Evolutionary conservation across 2,113 vertebrate genomes (phyloP), one percentile per base, ranked within the genome.

Genomic region (Siniperca chuatsi): DNA sequence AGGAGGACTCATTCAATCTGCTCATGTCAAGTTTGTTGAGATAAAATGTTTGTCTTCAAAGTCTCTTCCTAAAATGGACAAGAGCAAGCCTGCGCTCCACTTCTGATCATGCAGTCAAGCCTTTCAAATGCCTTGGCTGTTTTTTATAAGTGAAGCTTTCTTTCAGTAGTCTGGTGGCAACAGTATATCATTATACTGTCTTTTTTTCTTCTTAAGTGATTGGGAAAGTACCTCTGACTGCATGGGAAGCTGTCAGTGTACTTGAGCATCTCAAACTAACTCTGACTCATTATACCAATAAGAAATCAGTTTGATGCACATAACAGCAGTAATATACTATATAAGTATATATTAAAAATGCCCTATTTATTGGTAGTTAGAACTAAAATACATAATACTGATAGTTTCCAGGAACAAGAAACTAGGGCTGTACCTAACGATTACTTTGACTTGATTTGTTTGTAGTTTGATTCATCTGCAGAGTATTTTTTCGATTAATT

Each of bases 41-140:
- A 87, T 85, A 40, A 79, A 75, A 75, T 68, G 23, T 75, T 71
- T 74, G 0, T n/a, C 18, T 81, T 74, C 25, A 52, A 60, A 75
- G 55, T 62, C 65, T 40, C 12, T 88, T 62, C 86, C 86, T 85
- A 82, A 91, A 90, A 91, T 83, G 82, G 86, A 77, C 42, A 84
- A 82, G 75, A 74, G n/a, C 44, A 48, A 33, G 35, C 1, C 1
- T 61, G 10, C 13, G 16, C 57, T 57, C 15, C n/a, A 7, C 52
- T 37, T 64, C 13, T 69, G 11, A 48, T 72, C 25, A 8, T 21
- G 11, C 73, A 13, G 6, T 23, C 21, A 25, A 33, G 29, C 35
- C 70, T 72, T 68, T 74, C 3, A 60, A 29, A 60, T 40, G 61
- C 40, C 62, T 70, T 21, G 2, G 4, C 11, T 23, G 23, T 40